Conservation (phyloP, 2,888 invertebrate genomes). For the Dilophus febrilis region DNA sequence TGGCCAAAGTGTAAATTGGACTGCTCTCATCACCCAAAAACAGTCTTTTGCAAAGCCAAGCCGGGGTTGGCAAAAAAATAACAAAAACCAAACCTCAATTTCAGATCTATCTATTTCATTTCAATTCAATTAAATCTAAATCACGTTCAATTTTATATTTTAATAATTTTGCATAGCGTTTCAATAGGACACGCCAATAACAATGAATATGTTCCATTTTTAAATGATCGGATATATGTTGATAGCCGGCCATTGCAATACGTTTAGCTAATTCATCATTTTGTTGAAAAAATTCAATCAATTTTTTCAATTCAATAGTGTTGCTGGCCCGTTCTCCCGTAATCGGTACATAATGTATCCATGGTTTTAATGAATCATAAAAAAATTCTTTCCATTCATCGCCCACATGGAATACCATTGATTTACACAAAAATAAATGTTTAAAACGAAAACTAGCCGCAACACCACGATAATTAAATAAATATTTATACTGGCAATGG, state of each 20-base stretch:
- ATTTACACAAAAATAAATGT: slow-evolving; percentile 83
- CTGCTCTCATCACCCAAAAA: too few relatives aligned
- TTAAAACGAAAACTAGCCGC: slow-evolving; percentile 96
- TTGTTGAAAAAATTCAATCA: slow-evolving; percentile 56
- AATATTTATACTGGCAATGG: slow-evolving; percentile 83
- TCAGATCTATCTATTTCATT: too few relatives aligned
- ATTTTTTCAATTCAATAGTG: slow-evolving; percentile 48
- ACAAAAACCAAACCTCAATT: too few relatives aligned
- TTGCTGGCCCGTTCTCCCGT: slow-evolving; percentile 37
- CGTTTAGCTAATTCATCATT: slow-evolving; percentile 56
- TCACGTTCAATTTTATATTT: slow-evolving; percentile 46
- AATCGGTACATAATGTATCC: slow-evolving; percentile 91
- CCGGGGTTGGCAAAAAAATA: too few relatives aligned
- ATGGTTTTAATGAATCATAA: slow-evolving; percentile 75
- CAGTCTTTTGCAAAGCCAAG: too few relatives aligned
- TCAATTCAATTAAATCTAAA: slow-evolving; percentile 37
- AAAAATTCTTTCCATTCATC: slow-evolving; percentile 92
- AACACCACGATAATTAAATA: slow-evolving; percentile 93
- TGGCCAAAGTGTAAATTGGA: too few relatives aligned
- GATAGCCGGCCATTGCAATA: slow-evolving; percentile 68
- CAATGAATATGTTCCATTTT: slow-evolving; percentile 65
- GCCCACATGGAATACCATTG: slow-evolving; percentile 86
- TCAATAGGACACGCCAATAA: slow-evolving; percentile 70
- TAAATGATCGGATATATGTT: slow-evolving; percentile 70
- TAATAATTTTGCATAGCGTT: slow-evolving; percentile 54